These are phyloP conservation scores for Hirudo medicinalis DNA, from an alignment of 1,140 invertebrate genomes.

Conservation along the genomic window DNA sequence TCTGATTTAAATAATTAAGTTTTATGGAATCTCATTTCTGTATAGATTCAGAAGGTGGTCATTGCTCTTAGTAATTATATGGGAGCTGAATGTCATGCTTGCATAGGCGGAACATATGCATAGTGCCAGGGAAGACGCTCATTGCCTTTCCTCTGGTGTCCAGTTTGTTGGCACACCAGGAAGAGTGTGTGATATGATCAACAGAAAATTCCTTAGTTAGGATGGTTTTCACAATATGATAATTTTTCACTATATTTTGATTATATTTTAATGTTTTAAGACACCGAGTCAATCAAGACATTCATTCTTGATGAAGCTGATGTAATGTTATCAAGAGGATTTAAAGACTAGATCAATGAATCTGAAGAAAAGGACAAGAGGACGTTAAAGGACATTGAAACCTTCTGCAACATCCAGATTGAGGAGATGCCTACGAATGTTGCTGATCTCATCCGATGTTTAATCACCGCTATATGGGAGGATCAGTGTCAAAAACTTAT, in stretches of 20 bases:
- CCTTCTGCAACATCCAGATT: conserved; percentile 93
- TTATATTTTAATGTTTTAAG: conserved; percentile 26
- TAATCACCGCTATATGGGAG: too few species aligned
- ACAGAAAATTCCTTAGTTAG: conserved; percentile 64
- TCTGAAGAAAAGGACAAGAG: conserved; percentile 83
- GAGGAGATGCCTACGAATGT: conserved; percentile 99
- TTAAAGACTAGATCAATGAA: conserved; percentile 99
- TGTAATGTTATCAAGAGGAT: conserved; percentile 98
- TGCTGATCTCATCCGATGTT: conserved; percentile 21
- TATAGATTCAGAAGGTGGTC: conserved; percentile 63
- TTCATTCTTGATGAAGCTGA: conserved; percentile 99
- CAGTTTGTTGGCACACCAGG: conserved; percentile 97
- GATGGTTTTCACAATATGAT: neutral
- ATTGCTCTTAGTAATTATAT: conserved; percentile 94
- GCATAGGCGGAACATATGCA: conserved; percentile 98
- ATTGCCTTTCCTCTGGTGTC: conserved; percentile 76
- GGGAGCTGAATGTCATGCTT: conserved; percentile 88
- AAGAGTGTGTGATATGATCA: conserved; percentile 95
- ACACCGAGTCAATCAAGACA: conserved; percentile 73
- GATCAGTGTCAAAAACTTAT: too few species aligned
- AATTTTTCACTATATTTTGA: neutral
- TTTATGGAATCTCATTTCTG: neutral
- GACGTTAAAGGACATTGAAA: conserved; percentile 87
- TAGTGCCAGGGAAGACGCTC: conserved; percentile 88
- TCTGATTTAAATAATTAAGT: neutral